Conservation (phyloP, 2,888 invertebrate species). For the Drosophila pseudotalamancana region DNA sequence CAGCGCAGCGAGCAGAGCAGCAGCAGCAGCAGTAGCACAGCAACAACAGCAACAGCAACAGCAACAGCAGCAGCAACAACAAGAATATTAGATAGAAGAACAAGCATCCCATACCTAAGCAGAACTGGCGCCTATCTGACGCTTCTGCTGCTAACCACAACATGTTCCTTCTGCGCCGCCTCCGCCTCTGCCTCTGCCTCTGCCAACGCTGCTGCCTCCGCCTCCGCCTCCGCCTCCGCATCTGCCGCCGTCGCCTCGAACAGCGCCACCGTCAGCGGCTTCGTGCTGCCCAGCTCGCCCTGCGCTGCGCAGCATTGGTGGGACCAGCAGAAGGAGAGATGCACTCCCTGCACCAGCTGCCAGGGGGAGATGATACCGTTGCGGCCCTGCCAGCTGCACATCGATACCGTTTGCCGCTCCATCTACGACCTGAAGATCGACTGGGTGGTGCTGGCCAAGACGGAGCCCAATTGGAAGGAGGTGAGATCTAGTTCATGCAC, state of each 20-base stretch:
- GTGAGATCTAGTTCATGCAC: constrained; percentile 53
- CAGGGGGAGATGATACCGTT: constrained; percentile 88
- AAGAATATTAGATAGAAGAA: constrained; percentile 14
- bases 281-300: constrained; percentile 66
- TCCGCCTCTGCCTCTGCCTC: constrained; percentile 69
- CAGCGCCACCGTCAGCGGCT: constrained; percentile 1
- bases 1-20: constrained; percentile 14
- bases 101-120: constrained; percentile 24
- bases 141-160: constrained; percentile 77
- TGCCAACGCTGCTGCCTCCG: background rate
- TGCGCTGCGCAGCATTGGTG: constrained; percentile 89
- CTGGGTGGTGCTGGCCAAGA: constrained; percentile 86
- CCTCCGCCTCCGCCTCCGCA: constrained; percentile 47
- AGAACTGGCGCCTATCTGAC: constrained; percentile 63
- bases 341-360: constrained; percentile 90
- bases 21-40: constrained; percentile 29
- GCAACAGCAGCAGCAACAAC: constrained; percentile 1
- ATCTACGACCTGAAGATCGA: constrained; percentile 88
- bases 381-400: constrained; percentile 90
- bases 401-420: constrained; percentile 90
- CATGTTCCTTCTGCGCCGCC: constrained; percentile 80
- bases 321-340: constrained; percentile 87
- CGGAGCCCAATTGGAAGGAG: constrained; percentile 84
- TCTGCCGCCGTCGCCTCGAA: constrained; percentile 1
- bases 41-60: background rate